Evolutionary conservation across 1,140 invertebrate genomes (phyloP), one percentile per base, ranked within the genome.

Genomic region (Orius laevigatus): DNA sequence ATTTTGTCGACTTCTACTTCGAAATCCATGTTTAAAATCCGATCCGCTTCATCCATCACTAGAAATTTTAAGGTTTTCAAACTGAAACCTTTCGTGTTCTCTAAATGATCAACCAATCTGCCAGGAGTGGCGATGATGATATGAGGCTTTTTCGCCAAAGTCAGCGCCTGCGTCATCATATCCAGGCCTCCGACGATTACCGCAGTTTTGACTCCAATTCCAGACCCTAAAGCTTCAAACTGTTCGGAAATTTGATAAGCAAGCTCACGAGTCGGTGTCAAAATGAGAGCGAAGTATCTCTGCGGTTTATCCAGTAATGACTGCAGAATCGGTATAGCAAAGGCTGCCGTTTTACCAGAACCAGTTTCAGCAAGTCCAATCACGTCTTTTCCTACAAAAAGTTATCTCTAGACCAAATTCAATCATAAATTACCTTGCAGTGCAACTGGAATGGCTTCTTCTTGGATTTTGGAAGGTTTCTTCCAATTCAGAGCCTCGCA

Each of bases 111-210:
- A 3, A 92, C 76, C 18, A 93, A 66, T 58, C 90, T 66, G 35
- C 90, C 90, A 3, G 90, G 90, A 1, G 90, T 95, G 3, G 87
- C 87, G 51, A 98, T 88, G 41, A 98, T 76, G 51, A 97, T 81
- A 59, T 97, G 93, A 9, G 93, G 93, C 59, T 95, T 94, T 60
- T 94, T 96, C 0, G 88, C 86, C 14, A 98, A 63, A 55, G 81
- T 72, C 39, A 97, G 62, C 0, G 87, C 77, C 63, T 98, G 95
- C 0, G 85, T 79, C 58, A 90, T 83, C 89, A 96, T 96, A 61
- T 98, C 92, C 74, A 97, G 93, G 2, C 95, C 95, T 48, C 95
- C 95, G 35, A 98, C 92, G 60, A 98, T 84, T 1, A 96, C 91
- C 54, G 79, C 88, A 72, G 82, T 86, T 73, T 95, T 92, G 1